These are phyloP conservation scores for Hypsopygia costalis DNA, from an alignment of 2,888 invertebrate species.

Conservation along the genomic window DNA sequence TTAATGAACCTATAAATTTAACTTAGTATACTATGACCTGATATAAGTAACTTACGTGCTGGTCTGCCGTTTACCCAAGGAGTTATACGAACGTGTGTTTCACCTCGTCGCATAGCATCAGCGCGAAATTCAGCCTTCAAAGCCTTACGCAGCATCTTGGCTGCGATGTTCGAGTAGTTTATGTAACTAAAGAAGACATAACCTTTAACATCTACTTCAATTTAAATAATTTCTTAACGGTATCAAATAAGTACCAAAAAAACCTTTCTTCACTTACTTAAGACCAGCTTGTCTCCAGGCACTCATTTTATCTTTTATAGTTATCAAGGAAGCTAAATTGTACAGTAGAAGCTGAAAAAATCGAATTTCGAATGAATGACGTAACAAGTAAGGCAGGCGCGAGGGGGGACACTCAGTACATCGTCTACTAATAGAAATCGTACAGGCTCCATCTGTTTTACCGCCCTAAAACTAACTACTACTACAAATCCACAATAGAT, in stretches of 20 bases:
- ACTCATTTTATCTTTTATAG: slow-evolving; percentile 79
- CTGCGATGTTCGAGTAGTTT: slow-evolving; percentile 97
- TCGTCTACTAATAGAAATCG: too few species aligned
- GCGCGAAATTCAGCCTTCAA: slow-evolving; percentile 87
- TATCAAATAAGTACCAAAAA: too few species aligned
- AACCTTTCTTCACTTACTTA: slow-evolving; percentile 81
- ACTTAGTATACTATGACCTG: too few species aligned
- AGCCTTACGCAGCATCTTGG: slow-evolving; percentile 88
- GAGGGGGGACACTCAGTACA: too few species aligned
- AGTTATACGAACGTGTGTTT: slow-evolving; percentile 88
- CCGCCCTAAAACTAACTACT: too few species aligned
- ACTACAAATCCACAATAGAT: too few species aligned
- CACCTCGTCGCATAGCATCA: slow-evolving; percentile 89
- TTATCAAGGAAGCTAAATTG: slow-evolving; percentile 8
- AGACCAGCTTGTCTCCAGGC: slow-evolving; percentile 92
- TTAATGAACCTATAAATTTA: too few species aligned
- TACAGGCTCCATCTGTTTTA: too few species aligned
- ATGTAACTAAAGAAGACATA: slow-evolving; percentile 87
- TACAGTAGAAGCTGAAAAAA: slow-evolving; percentile 25
- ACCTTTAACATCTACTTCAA: slow-evolving; percentile 14
- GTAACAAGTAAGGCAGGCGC: neutral
- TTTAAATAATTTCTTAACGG: too few species aligned
- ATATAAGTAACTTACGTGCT: slow-evolving; percentile 89
- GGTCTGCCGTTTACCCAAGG: slow-evolving; percentile 95
- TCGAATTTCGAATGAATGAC: slow-evolving; percentile 20